phyloP scores from a whole-genome alignment of 2,113 vertebrate genomes.

The Anhinga rufa region DNA sequence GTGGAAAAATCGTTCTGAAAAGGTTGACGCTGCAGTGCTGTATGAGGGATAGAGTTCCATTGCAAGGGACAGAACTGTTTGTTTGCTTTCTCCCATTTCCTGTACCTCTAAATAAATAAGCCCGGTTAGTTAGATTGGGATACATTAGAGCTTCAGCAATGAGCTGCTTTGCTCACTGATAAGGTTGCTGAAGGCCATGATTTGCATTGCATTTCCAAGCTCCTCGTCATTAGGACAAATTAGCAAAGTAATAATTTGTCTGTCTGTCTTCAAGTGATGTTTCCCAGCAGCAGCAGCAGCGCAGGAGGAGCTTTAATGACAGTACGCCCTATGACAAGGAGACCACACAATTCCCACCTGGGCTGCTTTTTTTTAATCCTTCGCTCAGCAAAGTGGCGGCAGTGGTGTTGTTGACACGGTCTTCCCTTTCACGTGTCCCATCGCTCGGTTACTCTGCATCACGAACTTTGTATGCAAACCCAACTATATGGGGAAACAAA shows the following conservation, averaged over 20 bases:
- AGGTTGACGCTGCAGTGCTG: not conserved
- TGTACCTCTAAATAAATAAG: not conserved
- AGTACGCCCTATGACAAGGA: not conserved
- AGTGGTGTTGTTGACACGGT: not conserved
- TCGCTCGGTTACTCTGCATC: not conserved
- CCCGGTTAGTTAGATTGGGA: not conserved
- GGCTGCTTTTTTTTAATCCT: not conserved
- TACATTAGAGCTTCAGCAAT: not conserved
- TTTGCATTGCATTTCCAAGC: constrained; percentile 11
- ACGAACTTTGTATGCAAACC: not conserved
- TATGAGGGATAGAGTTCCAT: not conserved
- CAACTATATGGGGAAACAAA: not conserved
- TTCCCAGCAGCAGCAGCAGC: not conserved
- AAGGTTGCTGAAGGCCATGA: not conserved
- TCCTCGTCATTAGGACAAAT: not conserved
- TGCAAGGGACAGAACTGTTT: not conserved
- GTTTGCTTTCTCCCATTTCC: not conserved
- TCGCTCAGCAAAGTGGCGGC: not conserved
- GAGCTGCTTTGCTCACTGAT: not conserved
- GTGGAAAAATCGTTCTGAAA: not conserved
- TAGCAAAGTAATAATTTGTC: not conserved
- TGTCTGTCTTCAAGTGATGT: not conserved
- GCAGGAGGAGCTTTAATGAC: not conserved
- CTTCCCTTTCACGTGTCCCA: not conserved
- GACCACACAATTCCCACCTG: not conserved